Evolutionary conservation across 2,888 invertebrate genomes (phyloP), one percentile per base, ranked within the genome.

Genomic region (Scelioninae gen. 1): DNA sequence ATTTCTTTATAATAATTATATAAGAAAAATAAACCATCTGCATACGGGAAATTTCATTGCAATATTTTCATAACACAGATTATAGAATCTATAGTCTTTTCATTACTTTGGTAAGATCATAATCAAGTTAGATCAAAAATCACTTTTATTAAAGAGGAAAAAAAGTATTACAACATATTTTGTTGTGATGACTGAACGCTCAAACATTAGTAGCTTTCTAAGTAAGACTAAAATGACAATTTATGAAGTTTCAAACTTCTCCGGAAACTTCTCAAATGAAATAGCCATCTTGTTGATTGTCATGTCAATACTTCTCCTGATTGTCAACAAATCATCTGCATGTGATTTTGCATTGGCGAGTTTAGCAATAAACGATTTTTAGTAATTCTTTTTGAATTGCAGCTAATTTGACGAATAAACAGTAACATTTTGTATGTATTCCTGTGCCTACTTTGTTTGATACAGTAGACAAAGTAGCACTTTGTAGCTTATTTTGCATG

Each of bases 361-460:
- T 55, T 55, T 2, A 55, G 6, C 2, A 7, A 55, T 32, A 55
- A 55, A 55, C 55, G 13, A n/a, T n/a, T 55, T 3, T 11, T 7
- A 55, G 55, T 55, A 55, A 55, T 29, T 55, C 55, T 55, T 55
- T 55, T 29, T 55, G 55, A 8, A 32, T 55, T 55, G 55, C 32
- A 23, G 55, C 31, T 55, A 55, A 55, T 55, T 55, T 32, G 13
- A 7, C 29, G n/a, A 55, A 31, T 31, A 32, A 38, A 38, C 4
- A 38, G 5, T 38, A 38, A 38, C 38, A 38, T 38, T 38, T 6
- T 38, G 38, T 38, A 6, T 38, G 38, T 38, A 5, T 38, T 38
- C 38, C 4, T 38, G 38, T 38, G 38, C 38, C 38, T 1, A 4
- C 38, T 10, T 4, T 38, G 38, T 38, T 38, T 6, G 38, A 38